phyloP scores from a whole-genome alignment of 2,797 vertebrate genomes.

The Rhinoraja longicauda region DNA sequence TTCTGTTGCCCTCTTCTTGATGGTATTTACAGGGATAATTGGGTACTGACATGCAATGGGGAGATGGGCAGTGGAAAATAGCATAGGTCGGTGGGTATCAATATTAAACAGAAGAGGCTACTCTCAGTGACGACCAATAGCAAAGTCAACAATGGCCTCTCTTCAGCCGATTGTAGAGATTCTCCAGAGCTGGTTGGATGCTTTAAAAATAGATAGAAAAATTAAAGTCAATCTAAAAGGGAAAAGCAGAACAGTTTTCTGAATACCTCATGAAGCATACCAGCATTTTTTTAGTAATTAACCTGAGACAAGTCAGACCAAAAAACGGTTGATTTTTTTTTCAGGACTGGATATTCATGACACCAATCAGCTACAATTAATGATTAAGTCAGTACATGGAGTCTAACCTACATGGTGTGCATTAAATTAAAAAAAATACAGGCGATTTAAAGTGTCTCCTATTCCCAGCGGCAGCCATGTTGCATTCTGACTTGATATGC shows the following conservation, averaged over 20 bases:
- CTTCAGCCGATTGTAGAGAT: neutral
- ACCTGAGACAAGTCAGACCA: neutral
- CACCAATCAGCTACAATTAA: slow-evolving; percentile 1
- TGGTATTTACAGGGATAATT: neutral
- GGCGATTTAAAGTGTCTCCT: slow-evolving; percentile 31
- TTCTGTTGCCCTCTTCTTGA: neutral
- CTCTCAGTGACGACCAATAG: no score
- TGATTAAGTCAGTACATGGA: neutral
- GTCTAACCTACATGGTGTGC: slow-evolving; percentile 6
- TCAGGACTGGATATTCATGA: neutral
- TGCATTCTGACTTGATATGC: slow-evolving; percentile 43
- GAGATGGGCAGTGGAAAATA: neutral
- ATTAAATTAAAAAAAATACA: slow-evolving; percentile 32
- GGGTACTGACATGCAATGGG: neutral
- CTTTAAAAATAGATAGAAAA: neutral
- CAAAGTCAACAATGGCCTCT: neutral
- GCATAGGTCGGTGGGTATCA: neutral
- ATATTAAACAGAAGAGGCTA: neutral
- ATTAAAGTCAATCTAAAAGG: neutral
- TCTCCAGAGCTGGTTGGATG: no score
- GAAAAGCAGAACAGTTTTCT: neutral
- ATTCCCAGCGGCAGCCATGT: slow-evolving; percentile 53
- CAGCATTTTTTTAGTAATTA: neutral
- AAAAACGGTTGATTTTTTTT: neutral
- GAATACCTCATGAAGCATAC: neutral